Base-by-base conservation (phyloP, 2,113 vertebrate genomes). In the Myotis yumanensis region DNA sequence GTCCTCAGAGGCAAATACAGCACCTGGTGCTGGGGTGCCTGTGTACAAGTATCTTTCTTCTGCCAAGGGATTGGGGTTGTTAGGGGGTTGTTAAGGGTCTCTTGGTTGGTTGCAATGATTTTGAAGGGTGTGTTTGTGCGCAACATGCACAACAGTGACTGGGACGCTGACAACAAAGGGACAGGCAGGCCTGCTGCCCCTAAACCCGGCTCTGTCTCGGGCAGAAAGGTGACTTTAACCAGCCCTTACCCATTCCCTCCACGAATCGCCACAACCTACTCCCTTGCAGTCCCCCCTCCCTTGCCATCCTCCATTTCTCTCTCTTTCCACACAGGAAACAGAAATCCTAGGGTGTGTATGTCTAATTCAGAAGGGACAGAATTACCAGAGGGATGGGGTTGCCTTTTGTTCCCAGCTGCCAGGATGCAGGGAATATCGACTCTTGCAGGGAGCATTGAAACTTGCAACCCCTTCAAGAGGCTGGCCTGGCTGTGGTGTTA, bases 151-250 rank as follows among this genome's bases (percentile, higher is more conserved):
- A 32, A 79, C 12, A 10, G 86, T 75, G 30, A 71, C 69, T 7
- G 68, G 46, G 57, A 72, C 51, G 12, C 71, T 4, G 62, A 82
- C 96, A 35, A 97, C 97, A 95, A 95, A 97, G 88, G 88, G 89
- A 22, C 62, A 0, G 81, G 82, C 83, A 37, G 32, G 66, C 89
- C 9, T 3, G 11, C 57, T 1, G 64, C 10, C 32, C 59, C 59
- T 59, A n/a, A 72, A 48, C 68, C 46, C 37, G 20, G 16, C 37
- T 20, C 3, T 30, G 82, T 23, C 79, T 43, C 69, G 18, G 81
- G 20, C 88, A 22, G 35, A 17, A 18, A 16, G 10, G 64, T 48
- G 48, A 48, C 48, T 48, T 48, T 14, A 48, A 15, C 48, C 48
- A 48, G 48, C 48, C 14, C 48, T 54, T 11, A 18, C 20, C 46